Percentiles rank a stretch among this genome's conserved stretches.
Evolutionary conservation across 2,797 vertebrate species (phyloP).

Genomic region (Phaenicophaeus curvirostris): DNA sequence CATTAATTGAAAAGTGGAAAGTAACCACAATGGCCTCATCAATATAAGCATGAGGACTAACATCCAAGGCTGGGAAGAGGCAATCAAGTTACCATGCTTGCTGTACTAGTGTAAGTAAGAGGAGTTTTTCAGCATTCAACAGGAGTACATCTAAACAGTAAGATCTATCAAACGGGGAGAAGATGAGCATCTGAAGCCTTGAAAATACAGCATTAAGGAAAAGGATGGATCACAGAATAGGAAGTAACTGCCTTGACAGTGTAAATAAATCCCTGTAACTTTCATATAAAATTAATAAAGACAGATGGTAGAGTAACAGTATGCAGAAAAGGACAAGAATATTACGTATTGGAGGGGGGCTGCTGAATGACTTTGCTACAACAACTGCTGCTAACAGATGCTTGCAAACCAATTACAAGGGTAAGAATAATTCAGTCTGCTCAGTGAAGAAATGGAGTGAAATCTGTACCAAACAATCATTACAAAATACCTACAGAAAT

Average conservation of each 20-base stretch:
- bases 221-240: neutral
- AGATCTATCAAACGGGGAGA: neutral
- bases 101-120: neutral
- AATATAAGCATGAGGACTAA: neutral
- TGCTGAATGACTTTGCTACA: neutral
- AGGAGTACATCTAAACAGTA: neutral
- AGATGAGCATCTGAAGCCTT: neutral
- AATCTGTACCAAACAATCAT: neutral
- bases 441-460: neutral
- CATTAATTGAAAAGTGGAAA: neutral
- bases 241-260: neutral
- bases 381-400: neutral
- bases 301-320: neutral
- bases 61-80: neutral
- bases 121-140: neutral
- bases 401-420: neutral
- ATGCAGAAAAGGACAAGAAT: neutral
- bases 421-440: neutral
- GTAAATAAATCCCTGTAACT: neutral
- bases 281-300: neutral
- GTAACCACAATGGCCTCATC: neutral
- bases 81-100: neutral
- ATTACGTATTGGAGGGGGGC: neutral
- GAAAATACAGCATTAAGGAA: neutral
- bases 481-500: neutral